Base-by-base conservation (phyloP, 2,797 vertebrate genomes). In the Scarus forsteni region DNA sequence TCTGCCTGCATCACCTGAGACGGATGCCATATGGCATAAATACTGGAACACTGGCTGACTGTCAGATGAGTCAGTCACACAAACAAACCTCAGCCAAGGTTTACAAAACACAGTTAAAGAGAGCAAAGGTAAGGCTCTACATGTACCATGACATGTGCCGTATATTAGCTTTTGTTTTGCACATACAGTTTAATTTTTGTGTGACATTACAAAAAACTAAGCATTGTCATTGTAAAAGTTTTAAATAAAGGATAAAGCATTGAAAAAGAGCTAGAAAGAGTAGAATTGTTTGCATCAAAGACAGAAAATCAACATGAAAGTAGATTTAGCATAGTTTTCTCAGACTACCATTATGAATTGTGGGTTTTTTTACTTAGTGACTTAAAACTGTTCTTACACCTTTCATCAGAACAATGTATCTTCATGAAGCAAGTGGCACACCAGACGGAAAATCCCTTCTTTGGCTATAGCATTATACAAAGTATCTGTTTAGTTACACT, bases 91-190 rank as follows among this genome's bases (percentile, higher is more conserved):
- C 27, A 59, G 63, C 58, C 44, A 50, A 61, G 70, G 83, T 91
- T 88, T 88, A 89, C 86, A 87, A 87, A 90, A 90, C 86, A 90
- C 12, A 77, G 43, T 61, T 34, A 75, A 78, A 60, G 59, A 68
- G 73, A 85, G 73, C 60, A 87, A 87, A 89, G 86, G 83, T 85
- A 66, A 77, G 60, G 40, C 53, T 8, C 68, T 40, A 50, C 73
- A 56, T 54, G 70, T 55, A 40, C 59, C 43, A 48, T 52, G 54
- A 59, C 53, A 54, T 79, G 76, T 80, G 76, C 70, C 38, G 53
- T 59, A 70, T 35, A 68, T 60, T 70, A 19, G 13, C 16, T 16
- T 62, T 52, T 44, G 55, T 53, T 14, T 36, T 43, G 42, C 9
- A 4, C 4, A 12, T 48, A 39, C 44, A 61, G 73, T 51, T 19